Evolutionary conservation across 2,797 vertebrate species (phyloP), one percentile per base, ranked within the genome.

Genomic region (Apogon hyalosoma): DNA sequence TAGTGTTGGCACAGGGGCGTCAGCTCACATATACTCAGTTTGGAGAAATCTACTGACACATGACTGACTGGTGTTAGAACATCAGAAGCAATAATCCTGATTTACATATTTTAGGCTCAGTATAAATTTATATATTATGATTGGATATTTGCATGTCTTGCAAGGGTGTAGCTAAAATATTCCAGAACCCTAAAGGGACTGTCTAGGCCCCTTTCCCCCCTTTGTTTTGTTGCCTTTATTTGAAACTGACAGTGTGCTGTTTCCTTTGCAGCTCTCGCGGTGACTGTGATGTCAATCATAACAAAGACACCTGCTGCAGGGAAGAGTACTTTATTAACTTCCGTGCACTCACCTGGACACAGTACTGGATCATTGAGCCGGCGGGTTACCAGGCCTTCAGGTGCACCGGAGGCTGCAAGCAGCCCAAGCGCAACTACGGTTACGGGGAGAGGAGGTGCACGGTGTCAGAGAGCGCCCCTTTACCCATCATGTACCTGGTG

Each of bases 401-500:
- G 36, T 95, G 95, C 87, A 73, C 76, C 0, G 95, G 95, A 3
- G 71, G 87, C 45, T 95, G 94, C 88, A 90, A 90, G 58, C 90
- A 93, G 71, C 88, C 91, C 0, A 93, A 91, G 21, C 85, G 73
- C 11, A 91, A 41, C 86, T 94, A 87, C 0, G 89, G 90, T 6
- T 95, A 95, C 0, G 92, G 95, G 8, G 90, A 93, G 65, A 85
- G 96, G 54, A 83, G 89, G 50, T 98, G 96, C 9, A 88, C 93
- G 0, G 92, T 77, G 45, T 88, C 90, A 0, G 94, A 94, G 31
- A 97, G 93, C 59, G 92, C 96, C 4, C 92, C 96, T 0, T 79
- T 98, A 16, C 96, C 96, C 21, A 84, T 98, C 88, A 96, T 98
- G 93, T 97, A 97, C 90, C 93, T 97, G 50, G 92, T 96, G 65